These are phyloP conservation scores for Psittacara wagleri DNA, from an alignment of 2,113 vertebrate species.

Conservation along the genomic window DNA sequence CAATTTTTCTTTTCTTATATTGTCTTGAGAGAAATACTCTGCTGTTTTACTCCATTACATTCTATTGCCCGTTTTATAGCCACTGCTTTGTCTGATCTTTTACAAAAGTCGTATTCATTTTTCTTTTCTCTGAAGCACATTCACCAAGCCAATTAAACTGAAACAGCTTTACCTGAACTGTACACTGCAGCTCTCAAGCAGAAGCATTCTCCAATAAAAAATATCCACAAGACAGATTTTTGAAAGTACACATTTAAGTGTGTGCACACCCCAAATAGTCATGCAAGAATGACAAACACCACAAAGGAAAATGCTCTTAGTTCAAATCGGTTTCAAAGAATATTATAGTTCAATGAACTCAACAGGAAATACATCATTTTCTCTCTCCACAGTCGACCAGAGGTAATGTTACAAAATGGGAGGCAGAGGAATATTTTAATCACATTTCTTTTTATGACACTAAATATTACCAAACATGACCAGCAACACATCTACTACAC, in stretches of 20 bases:
- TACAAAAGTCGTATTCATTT: neutral
- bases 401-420: neutral
- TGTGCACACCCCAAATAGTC: neutral
- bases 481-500: neutral
- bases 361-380: neutral
- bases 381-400: neutral
- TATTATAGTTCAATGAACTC: neutral
- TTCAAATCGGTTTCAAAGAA: neutral
- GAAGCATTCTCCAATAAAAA: neutral
- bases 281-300: neutral
- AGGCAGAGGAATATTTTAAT: neutral
- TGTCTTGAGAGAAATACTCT: conserved; percentile 25
- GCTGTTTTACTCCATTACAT: neutral
- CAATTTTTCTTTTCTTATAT: neutral
- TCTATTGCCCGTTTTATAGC: neutral
- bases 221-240: neutral
- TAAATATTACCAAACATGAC: neutral
- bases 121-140: conserved; percentile 45
- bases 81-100: conserved; percentile 43
- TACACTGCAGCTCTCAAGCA: neutral
- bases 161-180: neutral
- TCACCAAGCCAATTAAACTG: conserved; percentile 38
- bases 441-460: neutral
- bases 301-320: neutral
- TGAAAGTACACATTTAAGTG: neutral